Conservation (phyloP, 2,113 vertebrate genomes). For the Heterochromis multidens region DNA sequence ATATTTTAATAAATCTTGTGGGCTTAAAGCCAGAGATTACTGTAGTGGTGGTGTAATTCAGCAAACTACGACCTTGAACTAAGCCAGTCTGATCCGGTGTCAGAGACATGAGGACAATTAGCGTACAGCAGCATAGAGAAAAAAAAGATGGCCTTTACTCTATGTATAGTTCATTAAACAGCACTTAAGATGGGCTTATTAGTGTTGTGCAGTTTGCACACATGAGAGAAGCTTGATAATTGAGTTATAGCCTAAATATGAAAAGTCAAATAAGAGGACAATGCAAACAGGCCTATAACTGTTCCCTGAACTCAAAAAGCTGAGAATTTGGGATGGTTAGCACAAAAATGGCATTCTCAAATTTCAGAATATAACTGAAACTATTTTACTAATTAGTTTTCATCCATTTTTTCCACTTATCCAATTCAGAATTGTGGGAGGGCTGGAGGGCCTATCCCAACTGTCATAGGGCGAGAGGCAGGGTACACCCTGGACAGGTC, state of each 20-base stretch:
- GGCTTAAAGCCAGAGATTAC: slow-evolving; percentile 58
- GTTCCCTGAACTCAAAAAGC: not conserved
- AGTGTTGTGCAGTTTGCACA: slow-evolving; percentile 18
- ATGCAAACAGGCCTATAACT: not conserved
- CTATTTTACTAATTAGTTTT: not conserved
- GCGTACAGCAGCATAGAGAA: not conserved
- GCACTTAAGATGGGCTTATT: slow-evolving; percentile 42
- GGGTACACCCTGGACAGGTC: too few relatives aligned
- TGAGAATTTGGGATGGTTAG: not conserved
- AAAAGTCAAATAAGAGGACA: not conserved
- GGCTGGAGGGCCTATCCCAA: too few relatives aligned
- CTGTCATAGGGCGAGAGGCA: too few relatives aligned
- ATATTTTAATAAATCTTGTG: slow-evolving; percentile 45
- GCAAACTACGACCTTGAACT: slow-evolving; percentile 52
- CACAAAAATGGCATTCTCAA: accelerated
- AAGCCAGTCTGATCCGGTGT: slow-evolving; percentile 61
- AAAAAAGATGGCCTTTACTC: slow-evolving; percentile 12
- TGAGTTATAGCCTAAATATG: not conserved
- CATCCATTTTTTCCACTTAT: not conserved
- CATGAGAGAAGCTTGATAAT: slow-evolving; percentile 16
- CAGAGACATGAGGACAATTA: slow-evolving; percentile 58
- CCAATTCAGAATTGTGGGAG: not conserved
- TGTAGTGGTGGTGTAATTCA: slow-evolving; percentile 34
- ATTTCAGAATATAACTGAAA: accelerated
- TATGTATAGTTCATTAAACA: slow-evolving; percentile 47